Evolutionary conservation across 2,113 vertebrate species (phyloP), one percentile per base, ranked within the genome.

Genomic region (Lamprologus ornatipinnis): DNA sequence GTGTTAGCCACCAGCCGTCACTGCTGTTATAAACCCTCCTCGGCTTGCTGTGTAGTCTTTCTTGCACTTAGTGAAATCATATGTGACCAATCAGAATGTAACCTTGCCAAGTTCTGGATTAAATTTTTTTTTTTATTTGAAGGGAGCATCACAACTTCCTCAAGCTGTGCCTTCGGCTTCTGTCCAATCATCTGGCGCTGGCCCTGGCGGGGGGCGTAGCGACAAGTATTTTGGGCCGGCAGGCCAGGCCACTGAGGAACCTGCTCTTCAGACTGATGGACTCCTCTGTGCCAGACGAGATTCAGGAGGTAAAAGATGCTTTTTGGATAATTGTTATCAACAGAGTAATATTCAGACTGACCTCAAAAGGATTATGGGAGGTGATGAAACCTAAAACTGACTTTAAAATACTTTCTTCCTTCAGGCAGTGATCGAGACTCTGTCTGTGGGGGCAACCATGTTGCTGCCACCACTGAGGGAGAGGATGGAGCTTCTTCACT

Each of bases 381-480:
- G 58, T 0, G 31, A 63, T 0, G 6, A 6, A 63, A 7, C 28
- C 58, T 33, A 63, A 63, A 33, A 19, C n/a, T 70, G 35, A 47
- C 40, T 17, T 47, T 28, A 28, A 28, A 26, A 75, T 11, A 10
- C 23, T 86, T 55, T 92, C 60, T 88, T 21, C 28, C 70, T 2
- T 40, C 90, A 99, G 99, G 98, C 98, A 1, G 99, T 99, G 91
- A 99, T 99, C 86, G 99, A 99, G 94, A 99, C 99, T 1, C 94
- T 99, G 40, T 99, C 99, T n/a, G 99, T 99, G 49, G 99, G 99
- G 75, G 99, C 99, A 15, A 99, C 99, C 37, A 99, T 99, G 99
- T 94, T 99, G 6, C 97, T 99, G 88, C 99, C 99, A 84, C 99
- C 99, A 0, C 94, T 99, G 83, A 95, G 98, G 89, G 99, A 99